Base-by-base conservation (phyloP, 2,797 vertebrate genomes). In the Falco rusticolus region DNA sequence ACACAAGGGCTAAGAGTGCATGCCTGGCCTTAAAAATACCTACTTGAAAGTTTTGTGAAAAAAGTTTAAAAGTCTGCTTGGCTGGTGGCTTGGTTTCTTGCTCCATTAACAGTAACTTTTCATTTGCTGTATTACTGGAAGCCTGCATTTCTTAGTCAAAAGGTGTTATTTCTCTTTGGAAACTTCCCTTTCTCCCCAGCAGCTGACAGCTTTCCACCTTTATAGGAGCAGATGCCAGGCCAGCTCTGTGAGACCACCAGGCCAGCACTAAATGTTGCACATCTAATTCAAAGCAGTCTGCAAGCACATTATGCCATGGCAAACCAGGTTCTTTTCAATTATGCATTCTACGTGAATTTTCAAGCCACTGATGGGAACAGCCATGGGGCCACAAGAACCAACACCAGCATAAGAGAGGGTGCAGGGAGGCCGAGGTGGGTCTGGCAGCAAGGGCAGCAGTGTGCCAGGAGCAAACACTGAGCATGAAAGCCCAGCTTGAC, bases 11-110 rank as follows among this genome's bases (percentile, higher is more conserved):
- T 75, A 78, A 48, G 54, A 63, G 22, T 77, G 45, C 86, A 92
- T 59, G 60, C 13, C 37, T 87, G 64, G 74, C 84, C 71, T 89
- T 74, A 90, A 84, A 88, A 96, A 91, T 28, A 87, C 17, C 79
- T 78, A 29, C 78, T 85, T 75, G 47, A 72, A 94, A 91, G 48
- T 72, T 65, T 81, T 69, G 65, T 57, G 57, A 21, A 31, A 37
- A 34, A 71, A 59, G 26, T 63, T 64, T 4, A 4, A 21, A 80
- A 57, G 15, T 63, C 54, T 93, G 71, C 33, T 33, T 54, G 48
- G 16, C 28, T 90, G 50, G 28, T 43, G 83, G 28, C 41, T 90
- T 78, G 15, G 33, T 71, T 82, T 90, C 51, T 72, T 57, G 20
- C 19, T 56, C 45, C 3, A 4, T 24, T 64, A 54, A 39, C 63